phyloP scores from a whole-genome alignment of 2,888 invertebrate species.

The Hypolimnas misippus region DNA sequence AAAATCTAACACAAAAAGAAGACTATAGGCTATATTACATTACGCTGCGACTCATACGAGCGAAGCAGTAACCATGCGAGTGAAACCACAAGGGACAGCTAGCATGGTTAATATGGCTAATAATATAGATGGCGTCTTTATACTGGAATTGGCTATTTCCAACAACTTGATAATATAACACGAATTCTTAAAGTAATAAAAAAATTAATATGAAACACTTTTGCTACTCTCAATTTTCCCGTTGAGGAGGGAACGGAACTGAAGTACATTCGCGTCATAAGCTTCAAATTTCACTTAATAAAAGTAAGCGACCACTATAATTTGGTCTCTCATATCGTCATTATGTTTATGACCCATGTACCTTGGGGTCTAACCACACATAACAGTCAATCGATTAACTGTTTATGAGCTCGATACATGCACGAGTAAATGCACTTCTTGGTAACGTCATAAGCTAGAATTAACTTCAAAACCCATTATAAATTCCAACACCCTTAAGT shows the following conservation, averaged over 20 bases:
- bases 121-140: no score
- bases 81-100: no score
- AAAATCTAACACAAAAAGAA: no score
- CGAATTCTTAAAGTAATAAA: no score
- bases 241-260: not conserved
- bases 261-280: not conserved
- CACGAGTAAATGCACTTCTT: not conserved
- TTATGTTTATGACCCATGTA: not conserved
- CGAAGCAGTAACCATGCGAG: no score
- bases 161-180: no score
- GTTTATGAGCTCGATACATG: not conserved
- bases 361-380: not conserved
- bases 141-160: no score
- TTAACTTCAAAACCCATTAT: constrained; percentile 7
- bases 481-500: not conserved
- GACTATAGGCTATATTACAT: no score
- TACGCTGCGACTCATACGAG: no score
- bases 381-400: not conserved
- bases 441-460: constrained; percentile 5
- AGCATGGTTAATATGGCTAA: no score
- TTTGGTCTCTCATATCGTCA: not conserved
- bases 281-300: constrained; percentile 4
- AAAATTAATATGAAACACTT: not conserved
- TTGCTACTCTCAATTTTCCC: not conserved
- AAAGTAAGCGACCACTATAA: not conserved